Evolutionary conservation across 2,888 invertebrate genomes (phyloP).

Genomic region (Cantharis lateralis): DNA sequence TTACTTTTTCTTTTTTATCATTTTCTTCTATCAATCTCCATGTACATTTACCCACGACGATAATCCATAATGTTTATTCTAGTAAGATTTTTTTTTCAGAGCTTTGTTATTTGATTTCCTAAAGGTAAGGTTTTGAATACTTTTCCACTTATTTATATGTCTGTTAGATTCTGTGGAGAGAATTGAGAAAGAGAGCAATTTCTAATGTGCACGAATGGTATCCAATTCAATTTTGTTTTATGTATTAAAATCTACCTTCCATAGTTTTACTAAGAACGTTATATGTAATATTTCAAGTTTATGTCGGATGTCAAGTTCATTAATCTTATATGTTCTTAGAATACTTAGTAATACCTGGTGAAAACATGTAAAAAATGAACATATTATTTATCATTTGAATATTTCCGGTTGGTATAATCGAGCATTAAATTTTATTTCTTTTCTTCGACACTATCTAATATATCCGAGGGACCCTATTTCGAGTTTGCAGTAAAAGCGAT

Average conservation of each 20-base stretch:
- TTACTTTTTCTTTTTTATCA: neutral
- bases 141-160: neutral
- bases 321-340: neutral
- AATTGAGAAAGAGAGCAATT: neutral
- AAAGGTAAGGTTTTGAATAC: neutral
- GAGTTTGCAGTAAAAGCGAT: slow-evolving; percentile 32
- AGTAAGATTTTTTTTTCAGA: neutral
- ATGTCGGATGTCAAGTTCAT: neutral
- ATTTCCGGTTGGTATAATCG: slow-evolving; percentile 20
- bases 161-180: neutral
- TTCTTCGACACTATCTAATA: slow-evolving; percentile 30
- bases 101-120: neutral
- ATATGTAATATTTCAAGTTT: neutral
- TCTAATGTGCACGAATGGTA: neutral
- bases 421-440: slow-evolving; percentile 31
- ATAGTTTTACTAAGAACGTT: neutral
- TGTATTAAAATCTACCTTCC: neutral
- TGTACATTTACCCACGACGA: neutral
- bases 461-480: slow-evolving; percentile 20
- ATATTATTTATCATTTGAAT: neutral
- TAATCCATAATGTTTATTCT: neutral
- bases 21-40: neutral
- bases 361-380: neutral
- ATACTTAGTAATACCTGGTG: neutral
- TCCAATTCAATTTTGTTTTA: slow-evolving; percentile 4